A percentile compares a stretch with the other conserved stretches of the same genome.
phyloP scores from a whole-genome alignment of 92 coral and sea anemone species.

The Actinostola sp. region DNA sequence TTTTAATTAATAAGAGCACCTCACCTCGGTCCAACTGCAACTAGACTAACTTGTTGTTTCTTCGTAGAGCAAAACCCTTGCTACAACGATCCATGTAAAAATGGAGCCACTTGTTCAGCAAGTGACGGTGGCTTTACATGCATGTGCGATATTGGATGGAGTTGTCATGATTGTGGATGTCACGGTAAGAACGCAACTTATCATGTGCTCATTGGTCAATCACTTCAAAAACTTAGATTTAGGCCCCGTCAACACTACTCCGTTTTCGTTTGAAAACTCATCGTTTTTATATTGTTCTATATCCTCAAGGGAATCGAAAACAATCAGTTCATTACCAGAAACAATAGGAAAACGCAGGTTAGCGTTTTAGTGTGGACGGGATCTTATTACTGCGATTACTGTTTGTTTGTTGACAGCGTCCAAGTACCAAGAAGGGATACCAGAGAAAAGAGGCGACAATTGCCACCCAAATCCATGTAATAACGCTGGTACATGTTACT shows the following conservation, averaged over 20 bases:
- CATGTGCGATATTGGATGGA: constrained; percentile 78
- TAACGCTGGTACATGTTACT: constrained; percentile 71
- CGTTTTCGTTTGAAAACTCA: too few species aligned
- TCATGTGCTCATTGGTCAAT: too few species aligned
- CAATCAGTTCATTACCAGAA: too few species aligned
- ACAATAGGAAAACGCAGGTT: too few species aligned
- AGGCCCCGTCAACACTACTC: too few species aligned
- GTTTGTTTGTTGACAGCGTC: not conserved
- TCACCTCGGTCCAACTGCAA: too few species aligned
- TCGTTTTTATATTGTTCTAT: too few species aligned
- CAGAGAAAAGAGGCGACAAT: constrained; percentile 22
- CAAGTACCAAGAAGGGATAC: not conserved
- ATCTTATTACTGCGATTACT: too few species aligned
- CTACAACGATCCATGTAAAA: constrained; percentile 76
- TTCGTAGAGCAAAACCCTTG: constrained; percentile 75
- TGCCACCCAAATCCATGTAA: constrained; percentile 79
- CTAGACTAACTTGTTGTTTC: not conserved
- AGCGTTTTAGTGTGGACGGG: too few species aligned
- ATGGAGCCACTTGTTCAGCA: constrained; percentile 85
- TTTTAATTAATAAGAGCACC: too few species aligned
- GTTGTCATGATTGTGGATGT: constrained; percentile 86
- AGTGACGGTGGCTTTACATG: constrained; percentile 73
- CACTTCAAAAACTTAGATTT: too few species aligned
- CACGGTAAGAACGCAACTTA: constrained; percentile 52
- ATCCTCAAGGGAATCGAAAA: too few species aligned